phyloP scores from a whole-genome alignment of 2,113 vertebrate species.

The Grammomys surdaster region DNA sequence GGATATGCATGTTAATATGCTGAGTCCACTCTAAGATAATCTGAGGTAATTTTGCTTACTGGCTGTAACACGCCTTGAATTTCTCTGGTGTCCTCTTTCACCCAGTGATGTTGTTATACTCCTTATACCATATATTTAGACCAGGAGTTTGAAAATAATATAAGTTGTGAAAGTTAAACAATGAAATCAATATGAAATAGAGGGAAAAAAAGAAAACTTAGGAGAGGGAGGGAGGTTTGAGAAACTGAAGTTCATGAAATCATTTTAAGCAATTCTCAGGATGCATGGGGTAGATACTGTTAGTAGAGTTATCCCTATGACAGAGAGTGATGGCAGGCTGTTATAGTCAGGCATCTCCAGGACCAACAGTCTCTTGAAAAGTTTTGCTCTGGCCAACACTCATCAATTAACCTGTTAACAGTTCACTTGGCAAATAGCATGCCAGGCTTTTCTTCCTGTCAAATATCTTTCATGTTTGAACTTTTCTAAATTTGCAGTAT shows the following conservation, averaged over 20 bases:
- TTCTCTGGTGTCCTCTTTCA: background rate
- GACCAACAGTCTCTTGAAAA: background rate
- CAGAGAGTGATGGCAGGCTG: background rate
- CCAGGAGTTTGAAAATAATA: background rate
- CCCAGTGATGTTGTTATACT: background rate
- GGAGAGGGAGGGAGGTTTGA: background rate
- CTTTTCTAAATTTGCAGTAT: background rate
- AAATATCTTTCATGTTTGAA: conserved; percentile 1
- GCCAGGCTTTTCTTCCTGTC: background rate
- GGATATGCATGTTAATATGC: background rate
- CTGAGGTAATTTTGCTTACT: background rate
- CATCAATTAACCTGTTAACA: background rate
- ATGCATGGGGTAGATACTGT: rapidly evolving
- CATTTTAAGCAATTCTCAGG: background rate
- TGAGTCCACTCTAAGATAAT: background rate
- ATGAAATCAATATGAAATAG: conserved; percentile 23
- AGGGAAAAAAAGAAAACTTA: background rate
- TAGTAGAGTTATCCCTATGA: background rate
- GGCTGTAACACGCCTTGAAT: background rate
- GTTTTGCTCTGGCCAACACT: background rate
- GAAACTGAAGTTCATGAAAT: background rate
- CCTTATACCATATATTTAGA: background rate
- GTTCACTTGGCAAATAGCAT: background rate
- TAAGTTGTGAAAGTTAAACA: background rate
- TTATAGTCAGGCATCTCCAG: background rate